Base-by-base conservation (phyloP, 2,888 invertebrate species). In the Helobdella robusta region DNA sequence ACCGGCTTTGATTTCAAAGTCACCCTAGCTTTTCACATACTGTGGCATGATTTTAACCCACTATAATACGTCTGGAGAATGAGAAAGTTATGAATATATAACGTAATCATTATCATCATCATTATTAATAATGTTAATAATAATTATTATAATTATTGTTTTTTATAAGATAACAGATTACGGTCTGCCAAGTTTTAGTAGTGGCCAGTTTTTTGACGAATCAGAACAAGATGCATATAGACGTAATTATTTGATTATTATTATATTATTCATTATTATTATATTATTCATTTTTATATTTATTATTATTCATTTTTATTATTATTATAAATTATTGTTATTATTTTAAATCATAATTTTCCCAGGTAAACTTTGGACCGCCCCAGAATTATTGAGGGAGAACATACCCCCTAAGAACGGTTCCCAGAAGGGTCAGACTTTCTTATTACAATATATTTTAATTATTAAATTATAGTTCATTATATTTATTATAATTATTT, bases 161-260 rank as follows among this genome's bases (percentile, higher is more conserved):
- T 5, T 30, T 56, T 1, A 1, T 52, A 88, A 80, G 71, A 87
- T 91, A 15, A 84, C 88, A 0, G 91, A 90, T 75, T 91, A 88
- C 78, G 91, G 91, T 3, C 80, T 90, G 4, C 87, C 89, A 15
- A 68, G 67, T 28, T 69, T 71, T 48, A 4, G 67, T 11, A 48
- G 66, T 34, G 75, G 87, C 87, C 71, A 77, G 85, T 87, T 81
- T 84, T 50, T 61, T 4, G 66, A 70, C 5, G 63, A 59, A 50
- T 44, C 36, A 6, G 69, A 71, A 32, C 68, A 68, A 48, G 68
- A 70, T n/a, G 44, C 52, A 15, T 69, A 66, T 65, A 71, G 67
- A 64, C 35, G 71, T 70, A 62, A 50, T 63, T 46, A 35, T 34
- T 4, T 2, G 18, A 46, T 61, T 20, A 46, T 44, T 8, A 18